Evolutionary conservation across 2,888 invertebrate genomes (phyloP), one percentile per base, ranked within the genome.

Genomic region (Agonopterix alstromeriana): DNA sequence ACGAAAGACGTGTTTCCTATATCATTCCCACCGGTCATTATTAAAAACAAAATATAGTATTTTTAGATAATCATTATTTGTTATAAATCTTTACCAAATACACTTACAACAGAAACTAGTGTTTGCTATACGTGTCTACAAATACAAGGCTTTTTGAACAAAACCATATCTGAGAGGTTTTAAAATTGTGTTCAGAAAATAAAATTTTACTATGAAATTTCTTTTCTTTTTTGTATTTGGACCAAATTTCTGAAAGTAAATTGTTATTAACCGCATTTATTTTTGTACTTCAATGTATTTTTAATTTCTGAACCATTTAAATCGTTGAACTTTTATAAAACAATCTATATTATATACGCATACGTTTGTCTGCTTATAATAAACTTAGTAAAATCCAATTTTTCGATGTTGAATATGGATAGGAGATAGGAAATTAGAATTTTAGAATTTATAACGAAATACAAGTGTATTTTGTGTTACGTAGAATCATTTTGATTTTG

Each of bases 1-100:
- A 38, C 10, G 38, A n/a, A 38, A 38, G 10, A n/a, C 9, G 38
- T 5, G 7, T 43, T 43, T 43, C n/a, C n/a, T n/a, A 43, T 9
- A n/a, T 42, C 17, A 42, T 17, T 44, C 35, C 35, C 12, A 45
- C 36, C 10, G 14, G 36, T 7, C 35, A 44, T 44, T 10, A 10
- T 8, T 45, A 45, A 38, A 17, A 43, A 3, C 44, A 35, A 61
- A 63, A 73, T 82, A 81, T 75, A 73, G 77, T 86, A 86, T 86
- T 87, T 87, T 87, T 87, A 87, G 86, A 87, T 70, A 72, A 86
- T 72, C 81, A 81, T 85, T 86, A 72, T 84, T 85, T 84, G 74
- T 79, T 82, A 74, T 56, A 70, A 65, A 62, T 70, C 65, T 75
- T 68, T 81, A 82, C 75, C 70, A 67, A 65, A 65, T 60, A 69